Percentiles rank a stretch among this genome's conserved stretches.
Evolutionary conservation across 2,797 vertebrate genomes (phyloP).

Genomic region (Halcyon leucocephala): DNA sequence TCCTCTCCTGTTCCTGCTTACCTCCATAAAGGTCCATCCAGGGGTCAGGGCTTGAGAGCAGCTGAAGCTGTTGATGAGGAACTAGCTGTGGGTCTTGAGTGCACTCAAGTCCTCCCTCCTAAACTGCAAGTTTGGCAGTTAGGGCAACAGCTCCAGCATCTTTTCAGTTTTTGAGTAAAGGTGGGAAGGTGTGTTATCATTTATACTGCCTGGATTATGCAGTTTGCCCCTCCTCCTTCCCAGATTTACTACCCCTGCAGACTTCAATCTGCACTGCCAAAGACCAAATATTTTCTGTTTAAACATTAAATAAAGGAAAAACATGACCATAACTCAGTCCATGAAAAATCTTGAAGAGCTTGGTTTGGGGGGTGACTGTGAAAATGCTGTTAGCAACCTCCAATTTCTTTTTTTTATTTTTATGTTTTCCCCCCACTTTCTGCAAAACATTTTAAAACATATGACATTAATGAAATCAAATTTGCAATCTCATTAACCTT

Average conservation of each 20-base stretch:
- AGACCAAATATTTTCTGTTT: not conserved
- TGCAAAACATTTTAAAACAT: not conserved
- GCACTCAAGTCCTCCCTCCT: not conserved
- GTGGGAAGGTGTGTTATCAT: not conserved
- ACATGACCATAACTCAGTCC: not conserved
- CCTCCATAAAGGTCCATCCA: not conserved
- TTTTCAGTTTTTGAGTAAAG: not conserved
- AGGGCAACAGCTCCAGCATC: not conserved
- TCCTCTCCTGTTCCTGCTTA: not conserved
- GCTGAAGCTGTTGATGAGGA: not conserved
- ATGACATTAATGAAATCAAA: not conserved
- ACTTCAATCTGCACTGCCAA: not conserved
- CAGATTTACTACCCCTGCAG: not conserved
- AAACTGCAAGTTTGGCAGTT: not conserved
- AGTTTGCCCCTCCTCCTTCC: not conserved
- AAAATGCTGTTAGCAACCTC: not conserved
- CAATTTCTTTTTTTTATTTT: not conserved
- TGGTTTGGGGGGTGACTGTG: fast-evolving
- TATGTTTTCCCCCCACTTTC: not conserved
- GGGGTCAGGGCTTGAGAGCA: not conserved
- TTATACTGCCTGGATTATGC: not conserved
- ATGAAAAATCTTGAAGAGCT: not conserved
- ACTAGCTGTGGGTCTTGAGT: not conserved
- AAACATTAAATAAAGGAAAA: not conserved
- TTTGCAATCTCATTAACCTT: not conserved